phyloP scores from a whole-genome alignment of 2,888 invertebrate species.

The Serrognathus titanus region DNA sequence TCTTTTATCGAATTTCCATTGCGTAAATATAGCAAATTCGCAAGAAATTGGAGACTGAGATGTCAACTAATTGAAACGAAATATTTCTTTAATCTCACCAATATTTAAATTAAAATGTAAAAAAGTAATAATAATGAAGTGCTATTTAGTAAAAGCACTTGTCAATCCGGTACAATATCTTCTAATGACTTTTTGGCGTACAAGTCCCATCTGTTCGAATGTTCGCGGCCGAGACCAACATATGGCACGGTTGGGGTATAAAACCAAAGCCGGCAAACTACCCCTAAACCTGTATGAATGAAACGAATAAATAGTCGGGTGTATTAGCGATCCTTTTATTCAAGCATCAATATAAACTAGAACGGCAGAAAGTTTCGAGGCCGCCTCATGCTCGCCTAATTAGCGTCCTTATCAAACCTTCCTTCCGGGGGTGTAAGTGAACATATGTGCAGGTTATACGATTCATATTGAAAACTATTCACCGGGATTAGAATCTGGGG shows the following conservation, averaged over 20 bases:
- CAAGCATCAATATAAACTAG: conserved; percentile 33
- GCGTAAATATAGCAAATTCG: no score
- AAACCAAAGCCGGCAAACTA: conserved; percentile 36
- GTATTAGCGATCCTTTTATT: conserved; percentile 46
- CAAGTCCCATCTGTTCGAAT: conserved; percentile 50
- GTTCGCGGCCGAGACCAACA: conserved; percentile 48
- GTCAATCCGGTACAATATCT: conserved; percentile 46
- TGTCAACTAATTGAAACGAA: no score
- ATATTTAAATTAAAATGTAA: no score
- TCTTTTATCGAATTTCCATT: no score
- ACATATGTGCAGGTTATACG: conserved; percentile 52
- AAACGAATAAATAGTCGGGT: conserved; percentile 48
- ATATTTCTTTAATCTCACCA: no score
- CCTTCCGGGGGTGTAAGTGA: conserved; percentile 42
- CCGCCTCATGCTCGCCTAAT: conserved; percentile 4
- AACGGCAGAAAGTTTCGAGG: conserved; percentile 37
- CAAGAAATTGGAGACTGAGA: no score
- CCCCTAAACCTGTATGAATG: conserved; percentile 41
- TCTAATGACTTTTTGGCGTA: conserved; percentile 52
- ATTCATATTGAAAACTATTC: conserved; percentile 51
- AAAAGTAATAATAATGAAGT: conserved; percentile 6
- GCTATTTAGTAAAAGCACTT: conserved; percentile 41
- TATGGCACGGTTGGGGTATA: conserved; percentile 43
- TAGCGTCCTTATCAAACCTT: conserved; percentile 31
- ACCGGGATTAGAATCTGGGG: conserved; percentile 42